These are phyloP conservation scores for Meteorus sp. DNA, from an alignment of 1,140 invertebrate species.

Conservation along the genomic window DNA sequence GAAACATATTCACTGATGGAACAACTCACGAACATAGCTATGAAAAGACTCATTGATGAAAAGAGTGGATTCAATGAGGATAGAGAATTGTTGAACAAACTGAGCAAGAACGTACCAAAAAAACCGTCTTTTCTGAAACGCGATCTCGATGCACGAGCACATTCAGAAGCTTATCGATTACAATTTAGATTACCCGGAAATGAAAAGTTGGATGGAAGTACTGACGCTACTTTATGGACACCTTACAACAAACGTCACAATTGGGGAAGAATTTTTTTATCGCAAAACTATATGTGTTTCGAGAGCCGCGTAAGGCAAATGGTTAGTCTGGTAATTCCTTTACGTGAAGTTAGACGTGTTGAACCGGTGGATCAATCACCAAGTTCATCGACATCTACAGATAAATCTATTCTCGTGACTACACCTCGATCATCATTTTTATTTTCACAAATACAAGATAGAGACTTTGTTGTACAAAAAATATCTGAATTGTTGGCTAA, in stretches of 20 bases:
- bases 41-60: slow-evolving; percentile 93
- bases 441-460: slow-evolving; percentile 85
- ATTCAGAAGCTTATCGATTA: slow-evolving; percentile 83
- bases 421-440: slow-evolving; percentile 83
- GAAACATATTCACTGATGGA: slow-evolving; percentile 93
- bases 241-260: slow-evolving; percentile 92
- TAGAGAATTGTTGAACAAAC: slow-evolving; percentile 77
- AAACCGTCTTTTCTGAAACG: slow-evolving; percentile 88
- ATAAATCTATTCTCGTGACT: slow-evolving; percentile 84
- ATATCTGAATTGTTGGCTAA: slow-evolving; percentile 83
- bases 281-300: slow-evolving; percentile 95
- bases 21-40: slow-evolving; percentile 94
- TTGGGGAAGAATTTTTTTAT: slow-evolving; percentile 88
- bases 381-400: slow-evolving; percentile 63
- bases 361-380: slow-evolving; percentile 72
- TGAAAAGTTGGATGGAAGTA: slow-evolving; percentile 92
- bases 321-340: slow-evolving; percentile 86
- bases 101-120: slow-evolving; percentile 67
- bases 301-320: slow-evolving; percentile 86
- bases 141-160: slow-evolving; percentile 91
- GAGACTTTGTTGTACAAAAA: slow-evolving; percentile 88
- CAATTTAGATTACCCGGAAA: slow-evolving; percentile 82
- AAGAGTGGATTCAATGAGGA: slow-evolving; percentile 84
- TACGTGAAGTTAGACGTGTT: slow-evolving; percentile 75
- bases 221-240: slow-evolving; percentile 90